Conservation (phyloP, 2,113 vertebrate genomes). For the Pluvialis apricaria region DNA sequence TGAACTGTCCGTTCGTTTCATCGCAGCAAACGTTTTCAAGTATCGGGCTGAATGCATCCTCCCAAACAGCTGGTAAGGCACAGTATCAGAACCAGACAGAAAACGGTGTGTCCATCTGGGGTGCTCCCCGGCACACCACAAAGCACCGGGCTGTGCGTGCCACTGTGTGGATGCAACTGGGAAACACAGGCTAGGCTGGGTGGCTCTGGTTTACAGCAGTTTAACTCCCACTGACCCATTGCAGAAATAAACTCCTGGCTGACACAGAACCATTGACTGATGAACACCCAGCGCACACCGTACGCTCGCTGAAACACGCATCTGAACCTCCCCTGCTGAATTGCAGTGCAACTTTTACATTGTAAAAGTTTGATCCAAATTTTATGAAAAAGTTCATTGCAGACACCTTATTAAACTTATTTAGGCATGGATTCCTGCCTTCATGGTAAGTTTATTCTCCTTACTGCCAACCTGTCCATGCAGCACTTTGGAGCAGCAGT, state of each 20-base stretch:
- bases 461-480: not conserved
- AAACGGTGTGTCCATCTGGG: rapidly evolving
- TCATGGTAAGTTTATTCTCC: not conserved
- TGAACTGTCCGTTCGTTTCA: not conserved
- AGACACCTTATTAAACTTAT: not conserved
- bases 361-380: not conserved
- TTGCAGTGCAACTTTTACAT: not conserved
- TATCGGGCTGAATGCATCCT: not conserved
- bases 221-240: not conserved
- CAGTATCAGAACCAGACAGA: not conserved
- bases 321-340: not conserved
- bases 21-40: not conserved
- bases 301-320: rapidly evolving
- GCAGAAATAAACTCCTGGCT: not conserved
- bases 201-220: not conserved
- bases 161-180: not conserved
- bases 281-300: rapidly evolving
- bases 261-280: not conserved
- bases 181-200: not conserved
- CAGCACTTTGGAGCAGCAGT: not conserved
- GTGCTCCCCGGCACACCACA: not conserved
- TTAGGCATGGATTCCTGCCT: not conserved
- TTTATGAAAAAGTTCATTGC: not conserved
- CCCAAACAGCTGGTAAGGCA: not conserved
- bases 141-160: not conserved